Percentiles rank a stretch among this genome's conserved stretches.
Evolutionary conservation across 2,113 vertebrate genomes (phyloP).

Genomic region (Barnardius zonarius): DNA sequence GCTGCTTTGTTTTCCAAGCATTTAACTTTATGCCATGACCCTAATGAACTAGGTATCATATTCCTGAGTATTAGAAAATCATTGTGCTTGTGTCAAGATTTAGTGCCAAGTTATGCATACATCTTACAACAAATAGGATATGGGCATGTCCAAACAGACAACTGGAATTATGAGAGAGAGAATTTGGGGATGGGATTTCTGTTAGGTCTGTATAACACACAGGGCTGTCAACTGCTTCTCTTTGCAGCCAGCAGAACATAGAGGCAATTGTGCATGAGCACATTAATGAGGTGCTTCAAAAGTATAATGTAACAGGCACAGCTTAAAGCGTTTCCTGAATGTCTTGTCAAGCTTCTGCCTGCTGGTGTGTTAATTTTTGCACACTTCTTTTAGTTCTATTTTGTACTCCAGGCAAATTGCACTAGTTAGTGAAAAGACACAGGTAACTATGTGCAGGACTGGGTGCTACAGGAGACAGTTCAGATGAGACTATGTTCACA

Average conservation of each 20-base stretch:
- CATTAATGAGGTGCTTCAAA: neutral
- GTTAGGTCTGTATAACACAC: neutral
- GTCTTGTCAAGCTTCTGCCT: neutral
- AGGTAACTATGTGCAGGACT: accelerated
- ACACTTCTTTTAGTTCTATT: neutral
- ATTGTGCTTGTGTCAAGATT: neutral
- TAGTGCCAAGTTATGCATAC: neutral
- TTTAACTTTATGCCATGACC: neutral
- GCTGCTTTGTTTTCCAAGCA: neutral
- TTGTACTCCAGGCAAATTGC: neutral
- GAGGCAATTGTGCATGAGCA: neutral
- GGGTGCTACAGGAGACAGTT: neutral
- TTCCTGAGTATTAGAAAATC: neutral
- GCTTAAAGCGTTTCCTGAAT: neutral
- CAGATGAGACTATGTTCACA: neutral
- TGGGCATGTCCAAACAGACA: neutral
- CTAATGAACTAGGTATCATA: neutral
- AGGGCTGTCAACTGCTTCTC: neutral
- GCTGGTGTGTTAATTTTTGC: neutral
- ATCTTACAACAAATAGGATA: neutral
- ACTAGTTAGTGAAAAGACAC: neutral
- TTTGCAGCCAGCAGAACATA: neutral
- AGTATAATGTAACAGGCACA: neutral
- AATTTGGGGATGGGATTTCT: neutral
- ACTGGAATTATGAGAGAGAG: neutral